phyloP scores from a whole-genome alignment of 2,113 vertebrate genomes.

The Lates calcarifer region DNA sequence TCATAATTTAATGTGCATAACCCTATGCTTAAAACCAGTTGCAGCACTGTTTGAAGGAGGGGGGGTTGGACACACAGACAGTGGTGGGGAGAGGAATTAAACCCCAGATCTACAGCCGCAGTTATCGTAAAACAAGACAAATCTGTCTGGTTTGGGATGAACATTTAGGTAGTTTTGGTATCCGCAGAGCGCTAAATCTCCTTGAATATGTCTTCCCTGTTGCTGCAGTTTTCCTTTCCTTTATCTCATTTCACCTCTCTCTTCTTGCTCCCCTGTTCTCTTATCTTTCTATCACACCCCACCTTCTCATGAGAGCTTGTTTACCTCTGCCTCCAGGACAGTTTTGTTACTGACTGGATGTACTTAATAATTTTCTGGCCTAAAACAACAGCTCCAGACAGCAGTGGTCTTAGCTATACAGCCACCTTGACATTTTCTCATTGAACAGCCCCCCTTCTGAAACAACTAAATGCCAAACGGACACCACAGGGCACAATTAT shows the following conservation, averaged over 20 bases:
- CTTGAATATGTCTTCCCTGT: slow-evolving; percentile 28
- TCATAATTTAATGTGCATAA: slow-evolving; percentile 25
- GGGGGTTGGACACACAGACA: background rate
- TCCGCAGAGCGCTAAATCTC: slow-evolving; percentile 48
- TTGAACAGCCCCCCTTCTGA: slow-evolving; percentile 32
- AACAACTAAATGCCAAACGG: slow-evolving; percentile 71
- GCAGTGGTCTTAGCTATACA: slow-evolving; percentile 35
- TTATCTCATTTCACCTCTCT: slow-evolving; percentile 28
- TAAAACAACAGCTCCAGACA: slow-evolving; percentile 51
- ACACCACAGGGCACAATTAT: slow-evolving; percentile 76
- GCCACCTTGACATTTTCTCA: slow-evolving; percentile 65
- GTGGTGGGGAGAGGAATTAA: slow-evolving; percentile 32
- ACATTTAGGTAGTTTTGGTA: slow-evolving; percentile 42
- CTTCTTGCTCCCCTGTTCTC: background rate
- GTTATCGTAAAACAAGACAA: slow-evolving; percentile 53
- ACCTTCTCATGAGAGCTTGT: slow-evolving; percentile 17
- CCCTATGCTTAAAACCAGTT: slow-evolving; percentile 13
- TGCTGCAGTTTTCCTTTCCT: slow-evolving; percentile 5
- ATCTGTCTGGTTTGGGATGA: slow-evolving; percentile 56
- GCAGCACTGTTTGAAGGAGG: background rate
- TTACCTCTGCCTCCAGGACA: slow-evolving; percentile 33
- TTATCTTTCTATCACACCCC: slow-evolving; percentile 19
- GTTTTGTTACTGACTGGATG: slow-evolving; percentile 33
- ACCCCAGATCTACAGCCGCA: slow-evolving; percentile 7
- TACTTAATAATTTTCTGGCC: slow-evolving; percentile 43